Conservation (phyloP, 2,888 invertebrate species). For the Dasypolia templi region DNA sequence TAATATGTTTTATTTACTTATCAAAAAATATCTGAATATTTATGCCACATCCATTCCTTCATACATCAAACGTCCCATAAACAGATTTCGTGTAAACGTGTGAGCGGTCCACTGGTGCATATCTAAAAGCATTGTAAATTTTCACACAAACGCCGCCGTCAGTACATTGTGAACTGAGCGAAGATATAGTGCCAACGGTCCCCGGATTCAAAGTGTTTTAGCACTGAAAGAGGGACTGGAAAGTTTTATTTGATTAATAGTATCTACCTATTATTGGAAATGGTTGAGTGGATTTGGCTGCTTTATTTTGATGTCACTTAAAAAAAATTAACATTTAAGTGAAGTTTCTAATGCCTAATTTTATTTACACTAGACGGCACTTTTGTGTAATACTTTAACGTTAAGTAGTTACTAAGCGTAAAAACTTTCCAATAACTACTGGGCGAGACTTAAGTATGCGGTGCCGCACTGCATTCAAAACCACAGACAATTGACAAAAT, state of each 20-base stretch:
- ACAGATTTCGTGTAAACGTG: constrained; percentile 82
- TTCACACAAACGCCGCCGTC: constrained; percentile 72
- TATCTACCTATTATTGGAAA: too few relatives aligned
- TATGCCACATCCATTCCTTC: constrained; percentile 67
- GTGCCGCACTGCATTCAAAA: too few relatives aligned
- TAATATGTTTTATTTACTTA: too few relatives aligned
- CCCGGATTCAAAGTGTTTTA: constrained; percentile 51
- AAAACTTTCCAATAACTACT: too few relatives aligned
- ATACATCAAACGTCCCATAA: constrained; percentile 55
- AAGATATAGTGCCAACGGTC: constrained; percentile 75
- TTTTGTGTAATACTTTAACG: too few relatives aligned
- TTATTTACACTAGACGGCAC: background rate
- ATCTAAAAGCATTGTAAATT: constrained; percentile 90
- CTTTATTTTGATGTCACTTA: background rate
- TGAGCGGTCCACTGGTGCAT: constrained; percentile 82
- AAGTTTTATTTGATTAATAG: constrained; percentile 29
- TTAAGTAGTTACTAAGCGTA: too few relatives aligned
- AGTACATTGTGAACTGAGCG: constrained; percentile 69
- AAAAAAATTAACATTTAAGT: background rate
- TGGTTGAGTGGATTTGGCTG: background rate
- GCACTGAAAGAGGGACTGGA: constrained; percentile 28
- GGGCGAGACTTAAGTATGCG: too few relatives aligned
- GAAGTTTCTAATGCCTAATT: background rate
- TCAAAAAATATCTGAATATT: background rate
- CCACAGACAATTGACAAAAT: too few relatives aligned